Conservation (phyloP, 2,113 vertebrate genomes). For the Stictonetta naevosa region DNA sequence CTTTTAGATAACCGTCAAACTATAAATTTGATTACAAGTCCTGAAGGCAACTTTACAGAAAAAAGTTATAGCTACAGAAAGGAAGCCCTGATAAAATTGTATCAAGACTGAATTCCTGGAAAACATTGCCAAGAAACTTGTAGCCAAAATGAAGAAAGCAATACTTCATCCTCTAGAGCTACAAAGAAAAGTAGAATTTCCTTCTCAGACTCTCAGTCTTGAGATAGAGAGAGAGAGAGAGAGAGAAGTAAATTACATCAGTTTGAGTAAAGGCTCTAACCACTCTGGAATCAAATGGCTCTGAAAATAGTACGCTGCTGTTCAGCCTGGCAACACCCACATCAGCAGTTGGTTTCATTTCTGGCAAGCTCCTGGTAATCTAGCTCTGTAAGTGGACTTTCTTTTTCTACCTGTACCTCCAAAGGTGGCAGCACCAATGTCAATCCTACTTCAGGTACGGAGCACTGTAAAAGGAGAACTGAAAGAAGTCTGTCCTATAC, state of each 20-base stretch:
- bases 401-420: neutral
- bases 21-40: neutral
- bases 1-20: neutral
- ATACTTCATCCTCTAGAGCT: neutral
- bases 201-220: neutral
- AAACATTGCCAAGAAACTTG: neutral
- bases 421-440: neutral
- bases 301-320: constrained; percentile 24
- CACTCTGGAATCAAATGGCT: constrained; percentile 11
- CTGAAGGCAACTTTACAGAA: neutral
- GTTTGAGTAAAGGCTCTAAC: constrained; percentile 19
- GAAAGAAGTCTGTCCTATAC: neutral
- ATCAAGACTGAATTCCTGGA: neutral
- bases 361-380: neutral
- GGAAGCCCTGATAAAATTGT: constrained; percentile 5
- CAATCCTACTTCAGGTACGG: neutral
- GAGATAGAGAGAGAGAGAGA: neutral
- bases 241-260: neutral
- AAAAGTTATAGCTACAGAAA: neutral
- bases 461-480: neutral
- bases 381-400: neutral
- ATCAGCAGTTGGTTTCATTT: constrained; percentile 14
- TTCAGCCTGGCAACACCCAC: constrained; percentile 4
- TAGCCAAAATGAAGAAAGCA: constrained; percentile 6
- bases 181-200: constrained; percentile 11